phyloP scores from a whole-genome alignment of 2,888 invertebrate genomes.

The Drosophila greeni region DNA sequence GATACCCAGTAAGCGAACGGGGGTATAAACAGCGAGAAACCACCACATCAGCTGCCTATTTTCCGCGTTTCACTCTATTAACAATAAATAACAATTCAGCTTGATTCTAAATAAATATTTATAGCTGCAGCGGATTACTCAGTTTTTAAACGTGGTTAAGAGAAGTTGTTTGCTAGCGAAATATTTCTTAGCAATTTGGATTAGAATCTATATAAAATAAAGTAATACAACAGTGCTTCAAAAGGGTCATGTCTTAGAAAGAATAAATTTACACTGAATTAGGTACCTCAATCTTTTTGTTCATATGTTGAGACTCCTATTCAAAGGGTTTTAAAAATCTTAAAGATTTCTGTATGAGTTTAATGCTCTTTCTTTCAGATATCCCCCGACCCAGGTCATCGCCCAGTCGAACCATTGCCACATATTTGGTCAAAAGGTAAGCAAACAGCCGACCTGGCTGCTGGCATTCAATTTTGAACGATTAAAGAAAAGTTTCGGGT shows the following conservation, averaged over 20 bases:
- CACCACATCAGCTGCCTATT: not conserved
- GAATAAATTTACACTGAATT: not conserved
- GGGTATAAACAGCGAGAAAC: not conserved
- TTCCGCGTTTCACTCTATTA: not conserved
- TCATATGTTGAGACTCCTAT: too few relatives aligned
- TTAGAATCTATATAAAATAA: too few relatives aligned
- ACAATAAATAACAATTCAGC: not conserved
- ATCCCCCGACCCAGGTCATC: not conserved
- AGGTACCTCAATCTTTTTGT: not conserved
- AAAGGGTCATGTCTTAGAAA: not conserved
- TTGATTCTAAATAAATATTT: slow-evolving; percentile 1
- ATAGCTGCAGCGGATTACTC: not conserved
- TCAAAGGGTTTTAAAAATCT: not conserved
- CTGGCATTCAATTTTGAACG: slow-evolving; percentile 32
- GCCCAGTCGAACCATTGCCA: slow-evolving; percentile 1
- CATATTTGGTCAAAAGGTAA: slow-evolving; percentile 39
- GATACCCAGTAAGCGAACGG: slow-evolving; percentile 18
- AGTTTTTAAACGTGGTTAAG: not conserved
- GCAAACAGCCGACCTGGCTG: slow-evolving; percentile 47
- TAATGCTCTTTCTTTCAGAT: not conserved
- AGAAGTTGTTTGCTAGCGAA: not conserved
- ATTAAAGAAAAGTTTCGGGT: slow-evolving; percentile 40
- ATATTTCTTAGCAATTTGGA: too few relatives aligned
- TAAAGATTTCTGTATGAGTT: too few relatives aligned
- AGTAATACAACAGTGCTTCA: too few relatives aligned